Percentiles rank a stretch among this genome's conserved stretches.
Conservation (phyloP, 2,888 invertebrate species). For the Drosophila quinaria region DNA sequence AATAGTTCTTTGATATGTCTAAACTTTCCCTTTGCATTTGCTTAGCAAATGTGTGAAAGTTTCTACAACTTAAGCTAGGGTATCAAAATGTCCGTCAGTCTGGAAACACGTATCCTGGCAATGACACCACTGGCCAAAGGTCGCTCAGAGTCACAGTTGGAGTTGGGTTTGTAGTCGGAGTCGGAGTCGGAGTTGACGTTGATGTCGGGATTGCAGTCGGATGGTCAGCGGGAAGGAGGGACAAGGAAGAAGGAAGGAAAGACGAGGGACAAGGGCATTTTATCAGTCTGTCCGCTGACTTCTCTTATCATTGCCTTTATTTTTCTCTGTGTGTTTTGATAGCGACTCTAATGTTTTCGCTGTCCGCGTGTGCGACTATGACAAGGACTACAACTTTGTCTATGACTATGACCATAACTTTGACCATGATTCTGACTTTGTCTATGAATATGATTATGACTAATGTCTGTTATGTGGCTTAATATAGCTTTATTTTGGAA, state of each 20-base stretch:
- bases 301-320: constrained; percentile 31
- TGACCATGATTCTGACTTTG: background rate
- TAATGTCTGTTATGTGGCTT: background rate
- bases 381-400: background rate
- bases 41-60: background rate
- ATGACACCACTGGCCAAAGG: constrained; percentile 33
- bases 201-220: background rate
- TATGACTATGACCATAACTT: background rate
- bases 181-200: constrained; percentile 9
- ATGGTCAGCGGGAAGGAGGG: background rate
- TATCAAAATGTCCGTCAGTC: constrained; percentile 7
- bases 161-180: background rate
- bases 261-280: no score
- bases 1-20: no score
- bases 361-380: constrained; percentile 24
- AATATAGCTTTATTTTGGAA: constrained; percentile 1
- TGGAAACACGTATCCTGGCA: constrained; percentile 13
- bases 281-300: constrained; percentile 7
- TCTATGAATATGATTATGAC: no score
- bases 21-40: no score
- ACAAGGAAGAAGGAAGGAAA: background rate
- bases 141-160: constrained; percentile 17
- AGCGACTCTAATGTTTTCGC: constrained; percentile 30
- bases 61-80: background rate
- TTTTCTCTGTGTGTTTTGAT: constrained; percentile 47